Evolutionary conservation across 1,140 invertebrate species (phyloP).

Genomic region (Colletes gigas): DNA sequence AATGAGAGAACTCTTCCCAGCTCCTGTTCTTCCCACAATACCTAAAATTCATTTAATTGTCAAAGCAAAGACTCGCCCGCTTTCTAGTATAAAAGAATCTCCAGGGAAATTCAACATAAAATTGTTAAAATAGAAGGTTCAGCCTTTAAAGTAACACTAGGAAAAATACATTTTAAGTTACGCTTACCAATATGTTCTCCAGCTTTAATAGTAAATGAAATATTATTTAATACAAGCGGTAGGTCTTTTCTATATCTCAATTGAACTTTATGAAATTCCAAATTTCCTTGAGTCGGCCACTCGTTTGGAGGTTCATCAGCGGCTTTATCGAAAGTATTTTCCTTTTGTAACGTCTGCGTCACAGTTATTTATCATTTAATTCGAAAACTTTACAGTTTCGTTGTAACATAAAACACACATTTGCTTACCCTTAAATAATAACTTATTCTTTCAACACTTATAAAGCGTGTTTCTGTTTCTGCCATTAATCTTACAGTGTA

Average conservation of each 20-base stretch:
- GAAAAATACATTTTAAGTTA: neutral
- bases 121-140: too few species aligned
- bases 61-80: too few species aligned
- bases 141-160: too few species aligned
- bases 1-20: slow-evolving; percentile 84
- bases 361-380: neutral
- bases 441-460: slow-evolving; percentile 82
- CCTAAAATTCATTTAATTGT: slow-evolving; percentile 78
- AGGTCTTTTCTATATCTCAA: slow-evolving; percentile 81
- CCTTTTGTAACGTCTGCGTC: slow-evolving; percentile 47
- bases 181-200: slow-evolving; percentile 85
- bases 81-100: too few species aligned
- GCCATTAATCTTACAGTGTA: slow-evolving; percentile 85
- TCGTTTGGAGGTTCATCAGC: slow-evolving; percentile 71
- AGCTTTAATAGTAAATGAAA: slow-evolving; percentile 82
- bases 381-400: neutral
- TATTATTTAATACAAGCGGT: slow-evolving; percentile 80
- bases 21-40: slow-evolving; percentile 86
- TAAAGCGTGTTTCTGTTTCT: slow-evolving; percentile 86
- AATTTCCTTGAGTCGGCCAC: slow-evolving; percentile 83
- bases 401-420: neutral
- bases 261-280: slow-evolving; percentile 82
- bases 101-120: too few species aligned
- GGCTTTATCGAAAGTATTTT: slow-evolving; percentile 51
- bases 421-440: slow-evolving; percentile 72